These are phyloP conservation scores for Equus przewalskii DNA, from an alignment of 2,113 vertebrate species.

Conservation along the genomic window DNA sequence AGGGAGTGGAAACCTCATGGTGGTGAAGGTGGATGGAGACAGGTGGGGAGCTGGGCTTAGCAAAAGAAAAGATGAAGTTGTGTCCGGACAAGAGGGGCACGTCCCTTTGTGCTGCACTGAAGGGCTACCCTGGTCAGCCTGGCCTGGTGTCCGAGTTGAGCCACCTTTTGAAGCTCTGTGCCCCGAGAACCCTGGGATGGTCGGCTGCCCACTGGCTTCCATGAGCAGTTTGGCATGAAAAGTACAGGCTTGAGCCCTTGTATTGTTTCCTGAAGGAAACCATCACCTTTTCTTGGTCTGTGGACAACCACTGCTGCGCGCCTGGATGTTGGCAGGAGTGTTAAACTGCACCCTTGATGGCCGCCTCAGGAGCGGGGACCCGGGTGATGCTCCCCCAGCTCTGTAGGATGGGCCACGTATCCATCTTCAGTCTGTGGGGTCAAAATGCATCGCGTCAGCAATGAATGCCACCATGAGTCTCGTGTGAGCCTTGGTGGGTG, in stretches of 20 bases:
- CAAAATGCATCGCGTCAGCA: neutral
- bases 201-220: neutral
- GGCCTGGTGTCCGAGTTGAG: neutral
- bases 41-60: neutral
- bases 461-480: neutral
- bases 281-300: neutral
- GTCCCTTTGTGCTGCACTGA: neutral
- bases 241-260: neutral
- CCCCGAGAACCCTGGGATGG: neutral
- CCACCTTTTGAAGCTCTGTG: neutral
- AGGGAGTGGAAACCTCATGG: neutral
- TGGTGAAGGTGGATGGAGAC: neutral
- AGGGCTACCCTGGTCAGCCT: neutral
- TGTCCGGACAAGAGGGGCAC: neutral
- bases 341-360: neutral
- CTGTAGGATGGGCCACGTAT: neutral
- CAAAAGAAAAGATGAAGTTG: neutral
- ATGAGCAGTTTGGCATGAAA: neutral
- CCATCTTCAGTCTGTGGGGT: neutral
- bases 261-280: neutral
- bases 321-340: neutral
- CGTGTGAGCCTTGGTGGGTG: neutral
- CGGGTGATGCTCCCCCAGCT: neutral
- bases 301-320: neutral
- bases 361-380: neutral